Percentiles rank a stretch among this genome's conserved stretches.
These are phyloP conservation scores for Hydriomena furcata DNA, from an alignment of 2,888 invertebrate species.

Conservation along the genomic window DNA sequence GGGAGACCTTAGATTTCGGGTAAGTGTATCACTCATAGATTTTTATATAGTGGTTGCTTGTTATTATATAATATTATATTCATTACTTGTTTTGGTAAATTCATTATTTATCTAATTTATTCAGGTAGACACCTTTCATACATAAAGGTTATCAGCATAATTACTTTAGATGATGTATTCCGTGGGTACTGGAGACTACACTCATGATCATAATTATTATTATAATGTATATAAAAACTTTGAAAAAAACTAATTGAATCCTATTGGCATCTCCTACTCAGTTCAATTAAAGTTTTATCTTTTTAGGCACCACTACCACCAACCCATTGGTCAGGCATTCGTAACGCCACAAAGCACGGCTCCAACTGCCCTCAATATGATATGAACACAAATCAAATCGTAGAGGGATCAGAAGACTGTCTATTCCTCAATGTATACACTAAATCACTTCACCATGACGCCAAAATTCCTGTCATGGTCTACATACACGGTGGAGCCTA, in stretches of 20 bases:
- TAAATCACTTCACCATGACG: conserved; percentile 2
- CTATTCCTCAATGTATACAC: conserved; percentile 66
- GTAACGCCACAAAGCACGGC: conserved; percentile 60
- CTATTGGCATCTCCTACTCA: too few relatives aligned
- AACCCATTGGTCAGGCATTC: conserved; percentile 55
- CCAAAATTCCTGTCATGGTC: conserved; percentile 62
- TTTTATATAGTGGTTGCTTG: too few relatives aligned
- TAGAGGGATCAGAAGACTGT: conserved; percentile 64
- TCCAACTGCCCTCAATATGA: conserved; percentile 63
- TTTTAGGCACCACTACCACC: conserved; percentile 61
- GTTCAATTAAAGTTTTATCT: not conserved
- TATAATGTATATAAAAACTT: too few relatives aligned
- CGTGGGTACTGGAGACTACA: too few relatives aligned
- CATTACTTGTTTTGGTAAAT: too few relatives aligned
- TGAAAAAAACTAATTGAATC: too few relatives aligned
- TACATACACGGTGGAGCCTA: conserved; percentile 72
- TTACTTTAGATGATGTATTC: too few relatives aligned
- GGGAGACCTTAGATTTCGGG: conserved; percentile 59
- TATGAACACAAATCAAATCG: conserved; percentile 37
- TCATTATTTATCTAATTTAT: too few relatives aligned
- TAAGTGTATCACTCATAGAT: conserved; percentile 26
- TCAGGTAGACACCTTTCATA: too few relatives aligned
- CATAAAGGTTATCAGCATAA: too few relatives aligned
- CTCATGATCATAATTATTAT: too few relatives aligned
- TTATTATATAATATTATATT: too few relatives aligned